Conservation (phyloP, 2,888 invertebrate genomes). For the Mellilla xanthometata region DNA sequence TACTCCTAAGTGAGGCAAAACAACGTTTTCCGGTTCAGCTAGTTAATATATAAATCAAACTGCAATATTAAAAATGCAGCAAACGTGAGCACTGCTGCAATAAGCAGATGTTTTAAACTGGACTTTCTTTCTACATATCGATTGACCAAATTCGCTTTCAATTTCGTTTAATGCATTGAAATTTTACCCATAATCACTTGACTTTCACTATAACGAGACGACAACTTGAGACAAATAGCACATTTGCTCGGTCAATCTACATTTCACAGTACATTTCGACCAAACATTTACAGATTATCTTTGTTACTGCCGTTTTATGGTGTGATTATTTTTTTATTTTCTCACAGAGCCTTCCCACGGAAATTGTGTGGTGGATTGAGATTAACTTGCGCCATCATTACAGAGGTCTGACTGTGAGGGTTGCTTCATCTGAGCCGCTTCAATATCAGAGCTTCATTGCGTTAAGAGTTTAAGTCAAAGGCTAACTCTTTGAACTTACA, state of each 20-base stretch:
- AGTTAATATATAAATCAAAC: too few relatives aligned
- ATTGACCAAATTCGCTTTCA: neutral
- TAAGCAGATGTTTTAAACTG: too few relatives aligned
- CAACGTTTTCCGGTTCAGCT: too few relatives aligned
- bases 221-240: constrained; percentile 20
- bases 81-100: too few relatives aligned
- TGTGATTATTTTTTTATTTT: constrained; percentile 31
- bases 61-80: too few relatives aligned
- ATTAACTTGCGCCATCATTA: constrained; percentile 53
- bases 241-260: constrained; percentile 10
- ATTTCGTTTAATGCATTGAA: constrained; percentile 8
- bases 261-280: constrained; percentile 14
- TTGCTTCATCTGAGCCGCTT: constrained; percentile 40
- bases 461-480: neutral
- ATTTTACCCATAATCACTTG: constrained; percentile 8
- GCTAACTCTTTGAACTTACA: neutral
- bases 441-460: neutral
- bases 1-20: too few relatives aligned
- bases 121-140: too few relatives aligned
- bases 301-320: constrained; percentile 17
- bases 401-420: constrained; percentile 38
- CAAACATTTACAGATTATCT: constrained; percentile 14
- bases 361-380: constrained; percentile 47
- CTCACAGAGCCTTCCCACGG: constrained; percentile 54
- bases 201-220: constrained; percentile 13